Evolutionary conservation across 1,140 invertebrate species (phyloP), one percentile per base, ranked within the genome.

Genomic region (Mya arenaria): DNA sequence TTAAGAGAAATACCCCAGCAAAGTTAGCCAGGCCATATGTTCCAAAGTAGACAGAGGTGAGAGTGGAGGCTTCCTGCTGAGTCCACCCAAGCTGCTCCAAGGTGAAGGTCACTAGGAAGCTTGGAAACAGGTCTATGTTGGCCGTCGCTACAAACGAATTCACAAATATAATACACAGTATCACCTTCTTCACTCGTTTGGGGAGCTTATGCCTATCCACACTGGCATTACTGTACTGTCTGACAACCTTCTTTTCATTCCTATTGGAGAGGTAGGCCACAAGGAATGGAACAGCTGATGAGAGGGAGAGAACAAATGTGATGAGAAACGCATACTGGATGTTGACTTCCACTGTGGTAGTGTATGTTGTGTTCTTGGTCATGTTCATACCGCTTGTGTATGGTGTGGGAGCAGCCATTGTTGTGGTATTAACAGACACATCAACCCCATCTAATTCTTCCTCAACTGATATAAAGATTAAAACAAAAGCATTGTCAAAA

Each of bases 61-160:
- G 28, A 19, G 66, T 55, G 0, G 81, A 74, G 6, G 73, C 86
- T 37, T 71, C 36, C 25, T 84, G 25, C 44, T 87, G 84, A 28
- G 55, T 84, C 81, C 85, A 86, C 13, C 44, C 34, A 19, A 84
- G 28, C 19, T 84, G 82, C 36, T 56, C 66, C 17, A 87, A 81
- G 15, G 82, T 58, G 73, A 87, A 87, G 2, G 83, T 82, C 23
- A 77, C 71, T 23, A 87, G 36, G 63, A 78, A 86, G n/a, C 77
- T 62, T 4, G 81, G 75, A 44, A 84, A 84, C 2, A 65, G 79
- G 68, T 87, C 86, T 52, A 85, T 84, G 6, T 82, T 74, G 28
- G 74, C 81, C 13, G 72, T 83, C 17, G 55, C 55, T 8, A 63
- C 37, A 23, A 75, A 62, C 34, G 58, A 62, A 63, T 62, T 62